Evolutionary conservation across 2,797 vertebrate genomes (phyloP).

Genomic region (Rhynchonycteris naso): DNA sequence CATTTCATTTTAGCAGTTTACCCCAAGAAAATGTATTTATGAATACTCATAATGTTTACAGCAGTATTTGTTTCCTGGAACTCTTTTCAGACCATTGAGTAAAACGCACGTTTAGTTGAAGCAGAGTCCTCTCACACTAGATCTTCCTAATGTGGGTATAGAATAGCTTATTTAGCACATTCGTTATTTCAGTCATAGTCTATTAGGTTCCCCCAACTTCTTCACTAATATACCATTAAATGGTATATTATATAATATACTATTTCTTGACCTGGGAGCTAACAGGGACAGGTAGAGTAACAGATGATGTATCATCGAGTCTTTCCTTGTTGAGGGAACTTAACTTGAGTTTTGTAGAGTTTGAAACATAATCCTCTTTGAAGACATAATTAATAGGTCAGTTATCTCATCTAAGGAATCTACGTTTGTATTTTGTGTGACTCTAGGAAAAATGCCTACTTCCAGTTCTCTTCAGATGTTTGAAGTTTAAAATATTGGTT

Average conservation of each 20-base stretch:
- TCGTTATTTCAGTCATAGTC: background rate
- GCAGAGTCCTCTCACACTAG: background rate
- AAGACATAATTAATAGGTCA: background rate
- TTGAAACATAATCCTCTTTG: background rate
- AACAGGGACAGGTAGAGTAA: background rate
- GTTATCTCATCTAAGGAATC: background rate
- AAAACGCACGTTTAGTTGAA: slow-evolving; percentile 48
- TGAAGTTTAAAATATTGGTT: background rate
- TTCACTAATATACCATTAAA: background rate
- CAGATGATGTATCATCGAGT: background rate
- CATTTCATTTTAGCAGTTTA: background rate
- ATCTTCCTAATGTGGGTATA: slow-evolving; percentile 53
- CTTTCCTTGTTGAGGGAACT: background rate
- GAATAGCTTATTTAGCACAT: background rate
- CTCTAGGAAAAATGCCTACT: background rate
- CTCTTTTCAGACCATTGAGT: background rate
- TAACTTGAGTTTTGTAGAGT: background rate
- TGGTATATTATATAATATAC: no score
- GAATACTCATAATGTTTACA: background rate
- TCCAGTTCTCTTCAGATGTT: background rate
- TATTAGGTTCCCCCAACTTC: background rate
- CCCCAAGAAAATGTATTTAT: slow-evolving; percentile 9
- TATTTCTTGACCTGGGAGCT: background rate
- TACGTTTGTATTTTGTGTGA: background rate
- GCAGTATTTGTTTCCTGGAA: background rate